These are phyloP conservation scores for Caranx melampygus DNA, from an alignment of 2,113 vertebrate species.

Conservation along the genomic window DNA sequence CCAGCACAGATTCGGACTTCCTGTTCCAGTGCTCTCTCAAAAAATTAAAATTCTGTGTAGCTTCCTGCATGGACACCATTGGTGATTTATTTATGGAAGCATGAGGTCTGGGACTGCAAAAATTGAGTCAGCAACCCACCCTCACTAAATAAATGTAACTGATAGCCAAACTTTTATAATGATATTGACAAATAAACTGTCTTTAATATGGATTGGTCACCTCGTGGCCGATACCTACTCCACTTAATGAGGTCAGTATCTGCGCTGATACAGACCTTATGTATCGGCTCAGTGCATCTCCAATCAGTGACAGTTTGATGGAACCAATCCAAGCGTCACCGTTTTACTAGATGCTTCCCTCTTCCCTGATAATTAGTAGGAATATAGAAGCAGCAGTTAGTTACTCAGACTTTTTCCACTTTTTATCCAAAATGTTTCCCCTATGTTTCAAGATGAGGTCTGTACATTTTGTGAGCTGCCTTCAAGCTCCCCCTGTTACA, in stretches of 20 bases:
- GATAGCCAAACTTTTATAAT: background rate
- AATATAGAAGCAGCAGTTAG: too few species aligned
- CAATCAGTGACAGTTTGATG: background rate
- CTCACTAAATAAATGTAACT: background rate
- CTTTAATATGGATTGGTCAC: too few species aligned
- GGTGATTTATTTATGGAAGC: background rate
- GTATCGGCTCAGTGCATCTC: background rate
- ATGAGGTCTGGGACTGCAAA: background rate
- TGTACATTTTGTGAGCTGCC: background rate
- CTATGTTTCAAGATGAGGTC: background rate
- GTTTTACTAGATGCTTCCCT: background rate
- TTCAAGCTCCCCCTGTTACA: background rate
- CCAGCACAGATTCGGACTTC: background rate
- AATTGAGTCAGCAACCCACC: background rate
- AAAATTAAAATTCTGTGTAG: background rate
- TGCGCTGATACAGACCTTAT: background rate
- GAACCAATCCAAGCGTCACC: background rate
- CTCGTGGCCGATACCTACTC: background rate
- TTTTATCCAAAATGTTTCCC: background rate
- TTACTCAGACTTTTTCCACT: too few species aligned
- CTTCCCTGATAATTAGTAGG: too few species aligned
- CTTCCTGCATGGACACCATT: background rate
- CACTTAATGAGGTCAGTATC: conserved; percentile 3
- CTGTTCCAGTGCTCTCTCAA: background rate
- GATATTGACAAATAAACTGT: background rate